Percentiles rank a stretch among this genome's conserved stretches.
phyloP scores from a whole-genome alignment of 2,797 vertebrate genomes.

The Brachyalestes nurse region DNA sequence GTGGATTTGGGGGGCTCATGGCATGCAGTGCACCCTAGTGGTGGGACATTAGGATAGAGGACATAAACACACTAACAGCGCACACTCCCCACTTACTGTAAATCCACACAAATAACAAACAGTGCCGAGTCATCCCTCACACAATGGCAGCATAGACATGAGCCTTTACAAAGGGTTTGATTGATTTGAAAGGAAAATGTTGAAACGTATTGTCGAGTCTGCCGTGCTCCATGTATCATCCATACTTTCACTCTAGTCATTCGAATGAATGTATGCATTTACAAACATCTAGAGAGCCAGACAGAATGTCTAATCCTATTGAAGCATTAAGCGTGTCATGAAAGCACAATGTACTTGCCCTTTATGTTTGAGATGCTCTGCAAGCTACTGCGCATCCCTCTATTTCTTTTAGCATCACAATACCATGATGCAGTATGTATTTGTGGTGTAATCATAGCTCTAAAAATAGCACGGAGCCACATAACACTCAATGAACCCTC shows the following conservation, averaged over 20 bases:
- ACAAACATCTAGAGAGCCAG: constrained; percentile 42
- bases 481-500: constrained; percentile 11
- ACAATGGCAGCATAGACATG: neutral
- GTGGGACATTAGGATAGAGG: constrained; percentile 65
- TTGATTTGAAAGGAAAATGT: neutral
- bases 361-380: constrained; percentile 21
- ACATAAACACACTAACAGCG: constrained; percentile 47
- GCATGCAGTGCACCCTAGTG: constrained; percentile 81
- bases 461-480: constrained; percentile 65
- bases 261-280: constrained; percentile 21
- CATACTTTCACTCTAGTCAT: constrained; percentile 38
- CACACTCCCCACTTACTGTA: constrained; percentile 9
- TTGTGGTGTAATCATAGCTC: constrained; percentile 17
- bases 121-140: neutral
- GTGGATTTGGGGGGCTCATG: constrained; percentile 46
- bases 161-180: constrained; percentile 7
- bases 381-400: constrained; percentile 63
- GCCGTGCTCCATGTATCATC: constrained; percentile 16
- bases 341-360: constrained; percentile 34
- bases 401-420: constrained; percentile 65
- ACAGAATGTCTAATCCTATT: constrained; percentile 42
- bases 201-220: neutral
- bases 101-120: neutral
- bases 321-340: constrained; percentile 7
- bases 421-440: constrained; percentile 59